phyloP scores from a whole-genome alignment of 2,797 vertebrate species.

The Myotis daubentonii region DNA sequence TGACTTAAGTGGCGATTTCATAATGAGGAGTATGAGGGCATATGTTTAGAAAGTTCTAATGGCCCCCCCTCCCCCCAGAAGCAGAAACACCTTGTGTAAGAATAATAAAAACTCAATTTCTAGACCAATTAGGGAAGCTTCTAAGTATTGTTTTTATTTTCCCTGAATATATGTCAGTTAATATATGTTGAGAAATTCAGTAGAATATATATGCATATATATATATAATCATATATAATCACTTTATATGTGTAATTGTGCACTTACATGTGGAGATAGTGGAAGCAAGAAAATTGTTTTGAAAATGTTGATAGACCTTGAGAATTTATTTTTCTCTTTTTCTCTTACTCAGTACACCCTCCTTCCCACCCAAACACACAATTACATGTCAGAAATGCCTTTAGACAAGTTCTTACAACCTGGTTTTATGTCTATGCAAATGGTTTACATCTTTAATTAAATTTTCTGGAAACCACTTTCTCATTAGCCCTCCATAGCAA shows the following conservation, averaged over 20 bases:
- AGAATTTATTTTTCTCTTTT: background rate
- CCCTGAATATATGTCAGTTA: background rate
- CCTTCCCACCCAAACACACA: background rate
- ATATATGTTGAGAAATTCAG: background rate
- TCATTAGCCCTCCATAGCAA: background rate
- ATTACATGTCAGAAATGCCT: background rate
- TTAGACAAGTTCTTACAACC: background rate
- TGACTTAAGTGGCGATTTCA: background rate
- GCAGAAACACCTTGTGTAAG: background rate
- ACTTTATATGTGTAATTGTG: background rate
- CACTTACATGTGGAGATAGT: background rate
- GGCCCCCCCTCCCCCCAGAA: background rate
- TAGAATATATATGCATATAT: background rate
- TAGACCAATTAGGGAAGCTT: background rate
- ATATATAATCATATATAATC: background rate
- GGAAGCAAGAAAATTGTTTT: background rate
- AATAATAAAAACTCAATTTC: background rate
- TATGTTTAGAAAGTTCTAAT: background rate
- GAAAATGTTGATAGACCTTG: background rate
- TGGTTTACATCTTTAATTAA: background rate
- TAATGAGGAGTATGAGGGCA: background rate
- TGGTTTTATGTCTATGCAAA: background rate
- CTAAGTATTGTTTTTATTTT: background rate
- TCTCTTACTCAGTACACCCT: background rate
- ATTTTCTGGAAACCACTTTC: background rate